Base-by-base conservation (phyloP, 1,140 invertebrate genomes). In the Mya arenaria region DNA sequence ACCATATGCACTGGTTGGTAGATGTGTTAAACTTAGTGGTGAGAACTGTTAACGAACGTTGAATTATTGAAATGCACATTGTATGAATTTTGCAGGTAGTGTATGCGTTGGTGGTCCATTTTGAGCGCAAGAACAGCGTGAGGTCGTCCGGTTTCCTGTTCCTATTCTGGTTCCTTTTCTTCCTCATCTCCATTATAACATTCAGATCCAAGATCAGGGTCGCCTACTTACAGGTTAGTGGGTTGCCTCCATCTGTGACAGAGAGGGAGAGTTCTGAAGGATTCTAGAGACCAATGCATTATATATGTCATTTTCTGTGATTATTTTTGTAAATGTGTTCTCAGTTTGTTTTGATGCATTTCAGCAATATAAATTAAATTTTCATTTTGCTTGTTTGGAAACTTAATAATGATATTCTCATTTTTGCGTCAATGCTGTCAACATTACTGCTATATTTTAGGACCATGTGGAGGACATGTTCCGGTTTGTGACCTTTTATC, bases 141-240 rank as follows among this genome's bases (percentile, higher is more conserved):
- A 93, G 96, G 86, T 96, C 97, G 17, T 98, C 97, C 19, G 97
- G 97, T 30, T 94, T 97, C 62, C 93, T 97, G 85, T 98, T 98
- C 91, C 92, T 97, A 52, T 99, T 98, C 93, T 99, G 97, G 97
- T 94, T 97, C 34, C 90, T 97, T 3, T 89, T 96, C 58, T 91
- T 94, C 5, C 15, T 98, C 34, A 95, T 95, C 84, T 96, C 96
- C 39, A 91, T 95, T 81, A 94, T 97, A 25, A 95, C 96, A 87
- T 96, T 96, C 86, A 94, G 96, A 86, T 91, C 90, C n/a, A 85
- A 88, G 60, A 86, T 93, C 65, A 66, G 89, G 80, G 36, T 34
- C 32, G 85, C 84, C 69, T 55, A 86, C 6, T 28, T 73, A 36
- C 17, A 86, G 81, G 88, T 89, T 60, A 72, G 73, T 58, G n/a